phyloP scores from a whole-genome alignment of 2,113 vertebrate species.

The Dipodomys stephensi region DNA sequence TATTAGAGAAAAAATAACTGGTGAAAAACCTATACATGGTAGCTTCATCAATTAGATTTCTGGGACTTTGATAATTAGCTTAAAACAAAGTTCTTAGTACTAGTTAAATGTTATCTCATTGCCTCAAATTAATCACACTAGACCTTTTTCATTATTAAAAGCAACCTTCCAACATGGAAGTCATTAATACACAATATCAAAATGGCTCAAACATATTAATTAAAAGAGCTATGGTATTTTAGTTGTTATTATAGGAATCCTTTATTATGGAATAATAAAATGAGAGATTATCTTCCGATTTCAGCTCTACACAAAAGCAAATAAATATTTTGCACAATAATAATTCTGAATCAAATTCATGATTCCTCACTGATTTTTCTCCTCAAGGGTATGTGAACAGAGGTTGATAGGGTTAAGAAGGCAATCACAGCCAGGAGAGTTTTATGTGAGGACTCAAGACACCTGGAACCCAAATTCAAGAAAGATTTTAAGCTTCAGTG shows the following conservation, averaged over 20 bases:
- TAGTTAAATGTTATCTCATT: slow-evolving; percentile 14
- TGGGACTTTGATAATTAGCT: not conserved
- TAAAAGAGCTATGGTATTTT: not conserved
- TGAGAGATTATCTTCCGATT: not conserved
- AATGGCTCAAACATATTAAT: not conserved
- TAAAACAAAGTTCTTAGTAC: not conserved
- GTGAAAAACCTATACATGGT: not conserved
- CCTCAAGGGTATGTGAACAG: not conserved
- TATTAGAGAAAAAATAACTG: not conserved
- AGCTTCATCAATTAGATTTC: not conserved
- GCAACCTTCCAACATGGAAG: not conserved
- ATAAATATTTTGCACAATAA: not conserved
- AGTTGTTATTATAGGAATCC: not conserved
- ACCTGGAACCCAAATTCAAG: not conserved
- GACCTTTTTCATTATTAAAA: not conserved
- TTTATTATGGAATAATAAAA: not conserved
- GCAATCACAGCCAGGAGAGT: not conserved
- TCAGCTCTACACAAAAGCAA: not conserved
- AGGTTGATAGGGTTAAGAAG: not conserved
- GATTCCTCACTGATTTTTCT: not conserved
- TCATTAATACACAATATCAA: not conserved
- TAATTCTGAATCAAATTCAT: not conserved
- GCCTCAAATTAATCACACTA: not conserved
- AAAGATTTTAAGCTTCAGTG: not conserved
- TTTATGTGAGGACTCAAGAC: not conserved